These are phyloP conservation scores for Notiomystis cincta DNA, from an alignment of 2,113 vertebrate species.

Conservation along the genomic window DNA sequence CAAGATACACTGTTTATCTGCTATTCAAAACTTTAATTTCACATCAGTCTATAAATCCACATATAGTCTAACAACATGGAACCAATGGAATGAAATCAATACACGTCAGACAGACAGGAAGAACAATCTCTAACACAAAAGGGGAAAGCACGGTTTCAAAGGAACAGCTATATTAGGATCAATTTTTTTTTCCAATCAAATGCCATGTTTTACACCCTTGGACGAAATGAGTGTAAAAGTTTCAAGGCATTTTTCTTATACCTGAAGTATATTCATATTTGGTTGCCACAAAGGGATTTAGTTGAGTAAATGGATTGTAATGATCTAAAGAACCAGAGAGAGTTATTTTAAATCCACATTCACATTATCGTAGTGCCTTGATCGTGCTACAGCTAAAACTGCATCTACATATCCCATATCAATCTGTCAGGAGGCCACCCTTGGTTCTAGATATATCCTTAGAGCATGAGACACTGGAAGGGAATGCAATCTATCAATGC, in stretches of 20 bases:
- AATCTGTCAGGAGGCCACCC: background rate
- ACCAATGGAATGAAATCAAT: background rate
- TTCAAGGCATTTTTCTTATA: conserved; percentile 70
- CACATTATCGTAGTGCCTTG: background rate
- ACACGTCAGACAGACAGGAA: background rate
- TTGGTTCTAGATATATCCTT: background rate
- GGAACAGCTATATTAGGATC: background rate
- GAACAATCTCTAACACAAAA: background rate
- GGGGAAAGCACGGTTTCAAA: background rate
- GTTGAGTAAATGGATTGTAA: conserved; percentile 87
- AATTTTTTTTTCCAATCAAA: background rate
- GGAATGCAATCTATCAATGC: background rate
- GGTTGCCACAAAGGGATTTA: conserved; percentile 82
- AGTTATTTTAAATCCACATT: conserved; percentile 31
- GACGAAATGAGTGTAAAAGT: conserved; percentile 13
- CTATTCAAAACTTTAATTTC: background rate
- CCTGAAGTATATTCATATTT: conserved; percentile 85
- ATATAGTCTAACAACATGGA: background rate
- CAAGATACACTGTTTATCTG: background rate
- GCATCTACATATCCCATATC: background rate
- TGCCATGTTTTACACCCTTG: conserved; percentile 48
- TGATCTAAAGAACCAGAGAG: conserved; percentile 84
- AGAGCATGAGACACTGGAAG: background rate
- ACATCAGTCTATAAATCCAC: conserved; percentile 1
- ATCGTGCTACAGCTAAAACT: background rate